Base-by-base conservation (phyloP, 92 coral and sea anemone genomes). In the Epizoanthus ramosus region DNA sequence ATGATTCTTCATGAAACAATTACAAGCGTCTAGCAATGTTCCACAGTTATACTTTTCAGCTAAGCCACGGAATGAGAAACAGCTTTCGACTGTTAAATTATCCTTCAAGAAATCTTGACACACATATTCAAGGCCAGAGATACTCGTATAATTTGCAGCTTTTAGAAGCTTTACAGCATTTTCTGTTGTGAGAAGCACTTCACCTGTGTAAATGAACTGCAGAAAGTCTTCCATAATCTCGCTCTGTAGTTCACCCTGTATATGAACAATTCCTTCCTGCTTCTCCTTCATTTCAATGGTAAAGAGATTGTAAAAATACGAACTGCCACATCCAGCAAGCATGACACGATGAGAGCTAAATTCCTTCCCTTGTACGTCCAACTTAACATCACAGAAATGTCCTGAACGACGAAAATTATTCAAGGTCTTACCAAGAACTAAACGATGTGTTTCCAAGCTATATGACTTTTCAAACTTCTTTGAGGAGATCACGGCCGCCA, bases 61-160 rank as follows among this genome's bases (percentile, higher is more conserved):
- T 22, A 63, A 33, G 8, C 68, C 15, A 33, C 28, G 68, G 10
- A 63, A 13, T 15, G 68, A 22, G 15, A 63, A 31, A 31, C 68
- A 63, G 8, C 23, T 63, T 7, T 63, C 68, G 5, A 63, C 68
- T 5, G 68, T 22, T 31, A 63, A 63, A 63, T 14, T 63, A 33
- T 63, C 68, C 1, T 63, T 63, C 68, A 63, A 63, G 68, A 63
- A 63, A 17, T 22, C 68, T 63, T 63, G 33, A n/a, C 68, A 63
- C 68, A 63, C 24, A 12, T 14, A 10, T 63, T 63, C 68, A 22
- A 63, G 68, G 28, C 28, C 33, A 22, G 33, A 14, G 14, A 63
- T 33, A 31, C 16, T 63, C 5, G 68, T 63, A 6, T 63, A 63
- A 23, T 22, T 63, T 9, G 68, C 68, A 22, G 68, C 68, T 63